Conservation (phyloP, 1,140 invertebrate genomes). For the Drosophila tropicalis region DNA sequence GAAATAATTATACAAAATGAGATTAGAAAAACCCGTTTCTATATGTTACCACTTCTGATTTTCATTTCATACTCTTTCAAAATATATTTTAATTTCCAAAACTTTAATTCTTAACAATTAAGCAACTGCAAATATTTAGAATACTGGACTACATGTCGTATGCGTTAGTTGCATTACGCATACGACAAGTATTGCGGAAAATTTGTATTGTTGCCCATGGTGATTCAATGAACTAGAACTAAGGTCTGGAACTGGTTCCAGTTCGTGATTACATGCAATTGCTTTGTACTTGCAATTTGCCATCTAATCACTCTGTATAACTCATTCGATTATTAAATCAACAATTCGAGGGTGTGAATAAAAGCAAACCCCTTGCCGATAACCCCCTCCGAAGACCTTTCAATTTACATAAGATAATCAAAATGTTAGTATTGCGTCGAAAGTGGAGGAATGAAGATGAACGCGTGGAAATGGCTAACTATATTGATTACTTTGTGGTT, state of each 20-base stretch:
- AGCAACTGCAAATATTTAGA: too few species aligned
- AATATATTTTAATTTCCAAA: too few species aligned
- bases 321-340: constrained; percentile 17
- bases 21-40: too few species aligned
- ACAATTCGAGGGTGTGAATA: background rate
- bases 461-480: constrained; percentile 12
- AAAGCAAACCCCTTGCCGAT: background rate
- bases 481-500: constrained; percentile 23
- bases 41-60: too few species aligned
- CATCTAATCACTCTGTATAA: constrained; percentile 4
- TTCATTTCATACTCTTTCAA: too few species aligned
- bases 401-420: constrained; percentile 17
- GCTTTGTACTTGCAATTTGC: constrained; percentile 11
- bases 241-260: background rate
- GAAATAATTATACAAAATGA: too few species aligned
- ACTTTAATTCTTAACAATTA: too few species aligned
- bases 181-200: too few species aligned
- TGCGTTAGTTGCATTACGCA: too few species aligned
- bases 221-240: background rate
- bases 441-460: constrained; percentile 34
- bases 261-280: background rate
- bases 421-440: constrained; percentile 28
- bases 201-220: background rate
- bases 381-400: background rate
- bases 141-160: too few species aligned